Percentiles rank a stretch among this genome's conserved stretches.
phyloP scores from a whole-genome alignment of 2,113 vertebrate genomes.

The Dasyornis broadbenti region DNA sequence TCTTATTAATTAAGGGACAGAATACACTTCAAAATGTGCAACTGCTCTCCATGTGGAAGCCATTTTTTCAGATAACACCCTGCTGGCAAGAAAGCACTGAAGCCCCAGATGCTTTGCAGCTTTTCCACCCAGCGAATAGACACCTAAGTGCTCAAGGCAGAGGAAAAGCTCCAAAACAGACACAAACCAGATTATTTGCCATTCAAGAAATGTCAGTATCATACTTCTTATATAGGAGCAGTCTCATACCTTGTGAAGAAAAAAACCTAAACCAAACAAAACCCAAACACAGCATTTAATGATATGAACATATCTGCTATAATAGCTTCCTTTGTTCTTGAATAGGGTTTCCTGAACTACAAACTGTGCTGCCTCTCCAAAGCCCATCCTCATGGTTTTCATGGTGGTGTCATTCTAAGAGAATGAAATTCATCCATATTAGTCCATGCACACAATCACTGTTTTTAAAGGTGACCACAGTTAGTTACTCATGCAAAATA shows the following conservation, averaged over 20 bases:
- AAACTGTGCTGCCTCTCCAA: not conserved
- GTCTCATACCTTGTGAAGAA: not conserved
- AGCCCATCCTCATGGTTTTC: not conserved
- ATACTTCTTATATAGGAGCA: not conserved
- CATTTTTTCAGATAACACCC: not conserved
- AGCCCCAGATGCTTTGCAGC: not conserved
- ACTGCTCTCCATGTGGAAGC: not conserved
- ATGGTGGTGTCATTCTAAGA: not conserved
- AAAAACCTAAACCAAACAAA: not conserved
- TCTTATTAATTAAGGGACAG: not conserved
- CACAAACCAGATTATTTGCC: not conserved
- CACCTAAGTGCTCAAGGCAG: not conserved
- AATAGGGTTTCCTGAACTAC: not conserved
- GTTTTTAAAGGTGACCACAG: not conserved
- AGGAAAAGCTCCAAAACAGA: not conserved
- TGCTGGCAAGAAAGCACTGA: not conserved
- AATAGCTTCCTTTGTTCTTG: not conserved
- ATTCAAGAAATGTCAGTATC: not conserved
- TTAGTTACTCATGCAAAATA: not conserved
- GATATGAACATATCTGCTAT: not conserved
- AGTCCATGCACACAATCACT: not conserved
- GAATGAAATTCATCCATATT: not conserved
- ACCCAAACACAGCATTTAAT: not conserved
- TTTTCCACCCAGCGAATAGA: not conserved
- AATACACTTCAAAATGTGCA: not conserved